Percentiles rank a stretch among this genome's conserved stretches.
Conservation (phyloP, 2,888 invertebrate genomes). For the Gortyna flavago region DNA sequence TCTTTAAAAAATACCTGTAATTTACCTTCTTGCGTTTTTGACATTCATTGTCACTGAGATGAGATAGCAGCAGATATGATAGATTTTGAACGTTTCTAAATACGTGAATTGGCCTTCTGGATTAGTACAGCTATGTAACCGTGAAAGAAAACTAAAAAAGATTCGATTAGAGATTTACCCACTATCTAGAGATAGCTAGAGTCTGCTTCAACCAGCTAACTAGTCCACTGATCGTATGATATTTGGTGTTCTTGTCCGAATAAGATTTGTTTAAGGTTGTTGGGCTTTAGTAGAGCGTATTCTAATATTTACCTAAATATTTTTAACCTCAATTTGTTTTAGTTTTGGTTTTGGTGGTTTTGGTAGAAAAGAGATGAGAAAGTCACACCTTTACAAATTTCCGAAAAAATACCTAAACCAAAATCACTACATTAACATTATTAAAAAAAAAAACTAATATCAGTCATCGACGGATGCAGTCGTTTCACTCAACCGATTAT, state of each 20-base stretch:
- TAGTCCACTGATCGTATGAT: neutral
- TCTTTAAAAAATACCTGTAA: neutral
- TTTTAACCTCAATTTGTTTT: neutral
- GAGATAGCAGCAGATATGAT: neutral
- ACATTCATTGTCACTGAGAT: neutral
- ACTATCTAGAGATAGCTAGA: neutral
- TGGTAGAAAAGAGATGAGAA: conserved; percentile 1
- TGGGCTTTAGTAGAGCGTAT: neutral
- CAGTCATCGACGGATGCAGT: neutral
- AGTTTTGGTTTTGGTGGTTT: neutral
- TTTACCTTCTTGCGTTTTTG: too few relatives aligned
- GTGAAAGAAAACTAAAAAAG: conserved; percentile 6
- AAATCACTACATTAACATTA: neutral
- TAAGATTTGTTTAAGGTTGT: conserved; percentile 1
- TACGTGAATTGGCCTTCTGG: neutral
- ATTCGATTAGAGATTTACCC: neutral
- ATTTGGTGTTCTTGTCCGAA: neutral
- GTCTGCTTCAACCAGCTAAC: neutral
- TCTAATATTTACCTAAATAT: neutral
- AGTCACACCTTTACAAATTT: neutral
- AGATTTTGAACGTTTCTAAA: neutral
- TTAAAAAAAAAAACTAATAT: too few relatives aligned
- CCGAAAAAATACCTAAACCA: neutral
- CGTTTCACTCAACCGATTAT: conserved; percentile 18
- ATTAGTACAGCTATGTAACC: neutral